phyloP scores from a whole-genome alignment of 2,113 vertebrate genomes.

The Noturus placidus region DNA sequence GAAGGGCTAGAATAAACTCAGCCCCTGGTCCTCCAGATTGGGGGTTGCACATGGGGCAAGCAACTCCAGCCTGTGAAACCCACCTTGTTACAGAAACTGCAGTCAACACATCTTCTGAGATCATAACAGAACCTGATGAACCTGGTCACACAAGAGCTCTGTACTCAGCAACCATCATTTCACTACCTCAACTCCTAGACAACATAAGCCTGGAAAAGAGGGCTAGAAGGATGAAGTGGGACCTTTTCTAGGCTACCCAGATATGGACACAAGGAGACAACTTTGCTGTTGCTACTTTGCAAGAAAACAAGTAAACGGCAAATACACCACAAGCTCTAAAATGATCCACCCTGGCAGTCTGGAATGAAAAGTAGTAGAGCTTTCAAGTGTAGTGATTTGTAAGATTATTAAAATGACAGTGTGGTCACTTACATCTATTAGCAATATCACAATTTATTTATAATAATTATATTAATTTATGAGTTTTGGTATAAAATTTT shows the following conservation, averaged over 20 bases:
- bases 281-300: not conserved
- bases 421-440: not conserved
- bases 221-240: not conserved
- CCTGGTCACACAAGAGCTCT: not conserved
- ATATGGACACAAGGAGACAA: not conserved
- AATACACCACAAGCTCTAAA: not conserved
- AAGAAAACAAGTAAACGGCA: not conserved
- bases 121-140: not conserved
- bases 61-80: not conserved
- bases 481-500: not conserved
- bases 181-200: not conserved
- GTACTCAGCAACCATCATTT: not conserved
- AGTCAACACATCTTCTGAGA: not conserved
- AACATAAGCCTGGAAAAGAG: not conserved
- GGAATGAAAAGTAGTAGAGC: not conserved
- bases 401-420: not conserved
- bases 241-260: not conserved
- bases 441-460: not conserved
- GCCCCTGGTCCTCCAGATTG: not conserved
- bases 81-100: not conserved
- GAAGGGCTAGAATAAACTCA: not conserved
- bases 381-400: not conserved
- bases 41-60: not conserved
- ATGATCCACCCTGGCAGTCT: not conserved
- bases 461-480: not conserved